phyloP scores from a whole-genome alignment of 2,797 vertebrate genomes.

The Buphagus erythrorhynchus region DNA sequence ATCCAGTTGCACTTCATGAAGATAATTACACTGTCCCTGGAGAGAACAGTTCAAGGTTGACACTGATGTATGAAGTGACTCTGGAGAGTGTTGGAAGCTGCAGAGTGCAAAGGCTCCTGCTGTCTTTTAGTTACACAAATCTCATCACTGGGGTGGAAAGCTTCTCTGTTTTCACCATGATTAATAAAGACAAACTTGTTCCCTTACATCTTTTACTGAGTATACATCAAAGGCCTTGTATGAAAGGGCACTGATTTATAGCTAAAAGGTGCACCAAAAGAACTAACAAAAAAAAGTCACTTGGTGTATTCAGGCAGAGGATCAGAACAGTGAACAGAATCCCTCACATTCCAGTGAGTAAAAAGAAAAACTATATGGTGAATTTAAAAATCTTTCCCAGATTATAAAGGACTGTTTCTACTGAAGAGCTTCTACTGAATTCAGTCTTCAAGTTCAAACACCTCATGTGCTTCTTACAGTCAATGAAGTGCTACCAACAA shows the following conservation, averaged over 20 bases:
- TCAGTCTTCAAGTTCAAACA: not conserved
- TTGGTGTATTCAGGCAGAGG: not conserved
- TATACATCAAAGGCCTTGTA: not conserved
- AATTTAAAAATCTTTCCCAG: not conserved
- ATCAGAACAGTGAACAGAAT: not conserved
- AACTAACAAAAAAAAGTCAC: not conserved
- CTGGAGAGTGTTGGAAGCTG: not conserved
- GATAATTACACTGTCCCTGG: not conserved
- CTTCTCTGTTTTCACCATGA: slow-evolving; percentile 16
- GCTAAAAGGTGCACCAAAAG: not conserved
- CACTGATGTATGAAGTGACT: not conserved
- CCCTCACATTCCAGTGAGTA: not conserved
- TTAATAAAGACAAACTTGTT: slow-evolving; percentile 18
- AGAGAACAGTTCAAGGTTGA: slow-evolving; percentile 13
- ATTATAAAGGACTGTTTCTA: not conserved
- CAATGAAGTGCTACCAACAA: not conserved
- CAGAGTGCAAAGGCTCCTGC: not conserved
- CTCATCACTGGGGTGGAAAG: not conserved
- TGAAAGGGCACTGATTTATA: not conserved
- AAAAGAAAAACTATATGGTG: not conserved
- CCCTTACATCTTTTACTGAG: not conserved
- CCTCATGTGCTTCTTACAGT: not conserved
- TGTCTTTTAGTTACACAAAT: slow-evolving; percentile 16
- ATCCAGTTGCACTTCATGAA: not conserved
- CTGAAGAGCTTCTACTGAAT: not conserved